Evolutionary conservation across 2,113 vertebrate genomes (phyloP).

Genomic region (Anguilla japonica): DNA sequence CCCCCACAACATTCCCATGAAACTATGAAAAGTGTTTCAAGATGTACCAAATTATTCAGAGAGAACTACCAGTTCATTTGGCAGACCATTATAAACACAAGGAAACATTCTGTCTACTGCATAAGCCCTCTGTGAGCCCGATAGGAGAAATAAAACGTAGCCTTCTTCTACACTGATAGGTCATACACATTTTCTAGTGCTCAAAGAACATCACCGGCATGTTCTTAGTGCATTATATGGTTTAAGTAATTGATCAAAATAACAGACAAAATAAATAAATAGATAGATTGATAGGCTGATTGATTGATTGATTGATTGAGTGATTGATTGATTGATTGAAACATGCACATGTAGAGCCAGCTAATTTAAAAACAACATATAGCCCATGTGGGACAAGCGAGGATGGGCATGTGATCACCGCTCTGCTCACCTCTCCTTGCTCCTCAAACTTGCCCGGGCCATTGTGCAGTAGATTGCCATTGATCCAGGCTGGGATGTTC

Average conservation of each 20-base stretch:
- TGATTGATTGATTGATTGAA: too few species aligned
- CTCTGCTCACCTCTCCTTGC: slow-evolving; percentile 79
- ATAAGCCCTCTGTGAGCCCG: not conserved
- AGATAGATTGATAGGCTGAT: too few species aligned
- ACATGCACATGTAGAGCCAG: not conserved
- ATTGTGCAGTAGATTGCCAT: slow-evolving; percentile 81
- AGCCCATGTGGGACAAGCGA: not conserved
- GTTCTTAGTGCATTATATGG: not conserved
- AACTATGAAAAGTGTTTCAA: too few species aligned
- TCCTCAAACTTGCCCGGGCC: slow-evolving; percentile 94
- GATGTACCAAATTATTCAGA: too few species aligned
- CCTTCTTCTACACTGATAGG: not conserved
- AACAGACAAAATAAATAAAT: not conserved
- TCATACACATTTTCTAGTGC: not conserved
- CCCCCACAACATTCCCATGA: too few species aligned
- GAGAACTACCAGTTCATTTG: too few species aligned
- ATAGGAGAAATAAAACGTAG: not conserved
- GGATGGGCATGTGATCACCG: not conserved
- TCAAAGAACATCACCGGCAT: not conserved
- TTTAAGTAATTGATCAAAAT: not conserved
- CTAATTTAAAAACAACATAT: not conserved
- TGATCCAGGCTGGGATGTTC: slow-evolving; percentile 82
- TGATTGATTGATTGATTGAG: too few species aligned
- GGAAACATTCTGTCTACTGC: too few species aligned
- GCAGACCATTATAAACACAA: too few species aligned